These are phyloP conservation scores for Daphoenositta chrysoptera DNA, from an alignment of 2,113 vertebrate genomes.

Conservation along the genomic window DNA sequence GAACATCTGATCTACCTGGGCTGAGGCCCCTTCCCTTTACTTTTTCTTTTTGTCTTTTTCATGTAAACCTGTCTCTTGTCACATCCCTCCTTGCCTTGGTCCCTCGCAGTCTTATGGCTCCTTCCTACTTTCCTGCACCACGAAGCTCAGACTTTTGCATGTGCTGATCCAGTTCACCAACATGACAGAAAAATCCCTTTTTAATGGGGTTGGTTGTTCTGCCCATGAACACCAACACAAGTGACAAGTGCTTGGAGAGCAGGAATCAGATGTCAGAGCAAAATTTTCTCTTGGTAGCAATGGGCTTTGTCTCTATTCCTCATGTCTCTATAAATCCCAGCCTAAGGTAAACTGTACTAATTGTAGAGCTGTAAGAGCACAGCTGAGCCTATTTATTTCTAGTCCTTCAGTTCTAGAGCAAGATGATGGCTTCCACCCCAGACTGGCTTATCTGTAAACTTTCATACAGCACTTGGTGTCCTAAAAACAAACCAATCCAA, in stretches of 20 bases:
- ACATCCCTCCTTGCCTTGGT: not conserved
- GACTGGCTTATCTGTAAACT: not conserved
- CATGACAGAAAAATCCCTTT: not conserved
- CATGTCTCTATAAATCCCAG: not conserved
- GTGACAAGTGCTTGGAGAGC: not conserved
- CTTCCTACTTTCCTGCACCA: not conserved
- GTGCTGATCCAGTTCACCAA: not conserved
- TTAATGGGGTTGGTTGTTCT: not conserved
- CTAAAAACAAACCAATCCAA: not conserved
- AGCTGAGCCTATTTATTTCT: not conserved
- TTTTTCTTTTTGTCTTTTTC: not conserved
- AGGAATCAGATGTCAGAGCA: not conserved
- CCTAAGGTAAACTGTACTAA: not conserved
- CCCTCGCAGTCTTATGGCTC: not conserved
- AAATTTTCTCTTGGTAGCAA: not conserved
- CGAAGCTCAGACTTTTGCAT: not conserved
- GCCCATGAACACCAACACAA: not conserved
- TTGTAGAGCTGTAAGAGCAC: not conserved
- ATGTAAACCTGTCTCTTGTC: not conserved
- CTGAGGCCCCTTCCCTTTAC: not conserved
- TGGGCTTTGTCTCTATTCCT: not conserved
- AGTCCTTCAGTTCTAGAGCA: not conserved
- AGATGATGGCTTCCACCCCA: not conserved
- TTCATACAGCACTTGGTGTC: not conserved
- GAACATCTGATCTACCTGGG: not conserved